Percentiles rank a stretch among this genome's conserved stretches.
Evolutionary conservation across 2,888 invertebrate genomes (phyloP).

Genomic region (Cylindroiulus punctatus): DNA sequence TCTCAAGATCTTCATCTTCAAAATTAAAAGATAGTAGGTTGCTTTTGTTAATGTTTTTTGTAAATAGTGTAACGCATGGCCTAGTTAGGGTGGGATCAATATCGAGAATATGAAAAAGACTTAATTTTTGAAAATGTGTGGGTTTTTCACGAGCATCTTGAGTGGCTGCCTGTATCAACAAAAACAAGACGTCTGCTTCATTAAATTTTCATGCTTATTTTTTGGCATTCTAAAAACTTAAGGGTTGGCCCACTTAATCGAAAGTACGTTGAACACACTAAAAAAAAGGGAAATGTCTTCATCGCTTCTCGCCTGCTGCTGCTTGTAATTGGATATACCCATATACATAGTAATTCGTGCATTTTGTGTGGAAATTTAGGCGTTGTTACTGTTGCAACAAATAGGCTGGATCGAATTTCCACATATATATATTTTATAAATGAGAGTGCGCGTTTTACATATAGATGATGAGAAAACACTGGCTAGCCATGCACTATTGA

Average conservation of each 20-base stretch:
- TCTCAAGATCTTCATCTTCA: not conserved
- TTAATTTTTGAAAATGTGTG: not conserved
- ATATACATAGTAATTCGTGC: not conserved
- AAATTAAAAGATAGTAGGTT: not conserved
- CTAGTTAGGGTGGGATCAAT: not conserved
- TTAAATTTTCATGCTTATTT: not conserved
- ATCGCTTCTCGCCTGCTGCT: not conserved
- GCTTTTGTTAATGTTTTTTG: not conserved
- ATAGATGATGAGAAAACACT: conserved; percentile 18
- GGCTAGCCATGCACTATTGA: not conserved
- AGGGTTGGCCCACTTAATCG: not conserved
- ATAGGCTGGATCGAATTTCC: not conserved
- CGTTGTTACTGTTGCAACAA: conserved; percentile 7
- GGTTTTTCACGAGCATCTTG: not conserved
- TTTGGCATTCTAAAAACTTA: not conserved
- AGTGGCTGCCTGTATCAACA: conserved; percentile 9
- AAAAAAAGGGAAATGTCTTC: not conserved
- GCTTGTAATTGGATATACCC: not conserved
- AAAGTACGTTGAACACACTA: not conserved
- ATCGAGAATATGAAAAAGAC: not conserved
- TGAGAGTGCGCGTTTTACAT: not conserved
- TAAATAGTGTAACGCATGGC: not conserved
- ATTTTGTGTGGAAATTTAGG: not conserved
- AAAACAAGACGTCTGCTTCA: not conserved
- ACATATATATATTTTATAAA: conserved; percentile 1